These are phyloP conservation scores for Anarsia innoxiella DNA, from an alignment of 2,888 invertebrate species.

Conservation along the genomic window DNA sequence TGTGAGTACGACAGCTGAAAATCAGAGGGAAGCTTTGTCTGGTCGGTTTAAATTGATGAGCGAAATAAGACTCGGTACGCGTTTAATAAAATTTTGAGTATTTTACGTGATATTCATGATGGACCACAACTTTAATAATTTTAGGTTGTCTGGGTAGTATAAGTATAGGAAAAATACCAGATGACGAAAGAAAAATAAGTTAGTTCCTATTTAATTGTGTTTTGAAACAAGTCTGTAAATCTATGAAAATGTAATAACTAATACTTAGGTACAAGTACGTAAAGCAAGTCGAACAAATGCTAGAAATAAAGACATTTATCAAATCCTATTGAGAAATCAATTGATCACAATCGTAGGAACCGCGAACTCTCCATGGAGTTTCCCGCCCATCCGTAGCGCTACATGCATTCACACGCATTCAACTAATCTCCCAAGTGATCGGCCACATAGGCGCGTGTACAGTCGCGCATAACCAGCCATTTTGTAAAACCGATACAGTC, in stretches of 20 bases:
- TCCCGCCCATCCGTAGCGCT: constrained; percentile 63
- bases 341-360: constrained; percentile 40
- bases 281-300: no score
- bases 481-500: constrained; percentile 63
- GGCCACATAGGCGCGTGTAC: constrained; percentile 57
- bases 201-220: no score
- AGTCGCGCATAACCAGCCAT: constrained; percentile 54
- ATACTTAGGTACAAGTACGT: no score
- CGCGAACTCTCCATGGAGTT: constrained; percentile 46
- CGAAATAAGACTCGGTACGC: no score
- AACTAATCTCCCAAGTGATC: constrained; percentile 70
- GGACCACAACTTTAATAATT: no score
- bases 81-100: not conserved
- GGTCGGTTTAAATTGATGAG: no score
- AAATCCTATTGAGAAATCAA: constrained; percentile 15
- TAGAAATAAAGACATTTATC: not conserved
- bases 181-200: no score
- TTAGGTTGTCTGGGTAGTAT: no score
- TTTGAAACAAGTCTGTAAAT: no score
- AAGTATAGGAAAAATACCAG: no score
- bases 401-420: constrained; percentile 71
- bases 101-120: no score
- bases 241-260: no score
- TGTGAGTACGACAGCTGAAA: constrained; percentile 53
- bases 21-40: constrained; percentile 41